Conservation (phyloP, 1,140 invertebrate genomes). For the Drosophila ercepeae region DNA sequence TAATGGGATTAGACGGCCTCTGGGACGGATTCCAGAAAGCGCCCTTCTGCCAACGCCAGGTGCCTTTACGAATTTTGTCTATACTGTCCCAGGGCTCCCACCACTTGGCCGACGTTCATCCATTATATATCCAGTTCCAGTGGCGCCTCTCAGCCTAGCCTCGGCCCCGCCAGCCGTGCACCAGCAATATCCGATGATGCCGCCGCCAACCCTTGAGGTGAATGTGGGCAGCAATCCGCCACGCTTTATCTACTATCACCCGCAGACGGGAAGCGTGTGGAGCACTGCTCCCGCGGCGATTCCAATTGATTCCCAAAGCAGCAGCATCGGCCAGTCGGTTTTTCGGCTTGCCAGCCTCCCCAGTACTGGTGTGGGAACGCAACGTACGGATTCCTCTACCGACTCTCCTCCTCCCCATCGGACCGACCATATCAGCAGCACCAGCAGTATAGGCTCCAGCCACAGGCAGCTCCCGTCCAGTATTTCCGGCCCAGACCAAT, state of each 20-base stretch:
- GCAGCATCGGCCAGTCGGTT: conserved; percentile 38
- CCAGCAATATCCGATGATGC: not conserved
- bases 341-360: conserved; percentile 52
- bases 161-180: not conserved
- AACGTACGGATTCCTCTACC: not conserved
- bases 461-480: not conserved
- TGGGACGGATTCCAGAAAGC: too few relatives aligned
- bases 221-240: not conserved
- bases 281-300: not conserved
- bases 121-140: not conserved
- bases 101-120: not conserved
- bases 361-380: conserved; percentile 33
- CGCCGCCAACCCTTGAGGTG: not conserved
- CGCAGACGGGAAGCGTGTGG: not conserved
- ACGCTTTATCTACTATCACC: not conserved
- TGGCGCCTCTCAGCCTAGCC: not conserved
- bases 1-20: not conserved
- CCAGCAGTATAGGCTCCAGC: not conserved
- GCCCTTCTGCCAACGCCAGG: not conserved
- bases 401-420: not conserved
- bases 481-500: not conserved
- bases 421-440: not conserved
- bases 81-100: not conserved
- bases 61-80: not conserved
- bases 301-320: not conserved